These are phyloP conservation scores for Phymorhynchus buccinoides DNA, from an alignment of 1,140 invertebrate species.

Conservation along the genomic window DNA sequence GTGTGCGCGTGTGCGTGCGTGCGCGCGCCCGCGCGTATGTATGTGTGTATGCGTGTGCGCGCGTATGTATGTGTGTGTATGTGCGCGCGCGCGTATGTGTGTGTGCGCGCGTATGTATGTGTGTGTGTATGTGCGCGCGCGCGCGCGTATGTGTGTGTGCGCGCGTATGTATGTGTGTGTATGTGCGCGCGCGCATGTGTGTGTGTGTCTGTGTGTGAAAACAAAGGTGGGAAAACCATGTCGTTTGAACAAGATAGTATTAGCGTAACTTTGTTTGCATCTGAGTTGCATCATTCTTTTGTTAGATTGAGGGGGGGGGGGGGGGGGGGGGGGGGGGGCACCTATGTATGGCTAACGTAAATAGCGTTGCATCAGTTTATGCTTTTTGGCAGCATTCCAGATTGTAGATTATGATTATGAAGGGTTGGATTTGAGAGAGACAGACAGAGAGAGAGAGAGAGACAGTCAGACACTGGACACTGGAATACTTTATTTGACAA, in stretches of 20 bases:
- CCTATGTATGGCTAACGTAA: too few relatives aligned
- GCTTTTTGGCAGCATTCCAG: too few relatives aligned
- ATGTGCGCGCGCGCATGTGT: background rate
- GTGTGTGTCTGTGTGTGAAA: background rate
- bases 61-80: background rate
- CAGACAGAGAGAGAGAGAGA: conserved; percentile 1
- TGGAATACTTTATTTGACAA: too few relatives aligned
- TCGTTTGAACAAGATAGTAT: background rate
- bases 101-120: background rate
- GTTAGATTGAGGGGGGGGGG: too few relatives aligned
- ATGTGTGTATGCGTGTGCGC: background rate
- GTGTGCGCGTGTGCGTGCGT: conserved; percentile 2
- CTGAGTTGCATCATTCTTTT: too few relatives aligned
- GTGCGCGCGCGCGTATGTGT: background rate
- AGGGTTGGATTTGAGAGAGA: too few relatives aligned
- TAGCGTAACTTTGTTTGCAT: background rate
- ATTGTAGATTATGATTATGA: too few relatives aligned
- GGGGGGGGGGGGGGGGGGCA: background rate
- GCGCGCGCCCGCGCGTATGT: background rate
- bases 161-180: background rate
- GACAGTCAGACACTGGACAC: background rate
- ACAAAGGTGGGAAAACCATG: background rate
- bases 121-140: background rate
- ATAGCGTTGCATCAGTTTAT: too few relatives aligned
- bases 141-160: background rate